These are phyloP conservation scores for Lacerta agilis DNA, from an alignment of 2,797 vertebrate species.

Conservation along the genomic window DNA sequence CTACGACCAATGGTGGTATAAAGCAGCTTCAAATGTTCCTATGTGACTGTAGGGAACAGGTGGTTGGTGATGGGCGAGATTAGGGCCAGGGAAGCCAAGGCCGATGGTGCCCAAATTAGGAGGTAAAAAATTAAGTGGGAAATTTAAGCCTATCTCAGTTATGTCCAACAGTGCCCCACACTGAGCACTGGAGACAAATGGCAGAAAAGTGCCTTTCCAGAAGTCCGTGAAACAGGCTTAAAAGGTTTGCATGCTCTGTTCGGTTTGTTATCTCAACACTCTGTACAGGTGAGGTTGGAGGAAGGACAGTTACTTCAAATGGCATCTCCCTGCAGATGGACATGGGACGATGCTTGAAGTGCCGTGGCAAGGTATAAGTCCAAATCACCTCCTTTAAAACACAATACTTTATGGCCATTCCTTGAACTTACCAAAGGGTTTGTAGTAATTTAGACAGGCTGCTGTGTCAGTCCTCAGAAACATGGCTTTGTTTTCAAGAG, in stretches of 20 bases:
- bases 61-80: not conserved
- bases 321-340: not conserved
- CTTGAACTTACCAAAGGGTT: constrained; percentile 42
- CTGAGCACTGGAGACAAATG: not conserved
- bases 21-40: not conserved
- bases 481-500: constrained; percentile 9
- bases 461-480: not conserved
- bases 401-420: constrained; percentile 45
- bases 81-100: not conserved
- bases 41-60: not conserved
- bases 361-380: too few relatives aligned
- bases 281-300: too few relatives aligned
- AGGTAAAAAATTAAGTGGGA: not conserved
- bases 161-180: not conserved
- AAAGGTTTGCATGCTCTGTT: not conserved
- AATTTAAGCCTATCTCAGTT: not conserved
- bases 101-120: not conserved
- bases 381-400: not conserved
- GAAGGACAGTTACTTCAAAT: not conserved
- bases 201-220: not conserved
- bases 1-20: not conserved
- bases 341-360: not conserved
- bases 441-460: not conserved
- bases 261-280: too few relatives aligned
- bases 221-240: not conserved